Percentiles rank a stretch among this genome's conserved stretches.
These are phyloP conservation scores for Aphidius gifuensis DNA, from an alignment of 1,140 invertebrate genomes.

Conservation along the genomic window DNA sequence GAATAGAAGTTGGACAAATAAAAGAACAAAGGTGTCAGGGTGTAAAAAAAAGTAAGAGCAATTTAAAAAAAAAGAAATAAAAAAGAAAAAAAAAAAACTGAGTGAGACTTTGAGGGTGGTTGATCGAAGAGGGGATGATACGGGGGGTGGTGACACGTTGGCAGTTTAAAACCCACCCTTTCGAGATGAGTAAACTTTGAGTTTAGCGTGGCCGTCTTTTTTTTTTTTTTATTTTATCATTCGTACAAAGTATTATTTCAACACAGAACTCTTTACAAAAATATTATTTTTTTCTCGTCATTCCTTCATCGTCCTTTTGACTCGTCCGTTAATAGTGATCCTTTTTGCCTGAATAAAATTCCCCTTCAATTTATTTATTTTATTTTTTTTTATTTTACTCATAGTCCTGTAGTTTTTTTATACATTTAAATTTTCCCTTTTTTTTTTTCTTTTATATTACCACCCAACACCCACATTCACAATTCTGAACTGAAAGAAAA, in stretches of 20 bases:
- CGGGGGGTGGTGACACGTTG: constrained; percentile 23
- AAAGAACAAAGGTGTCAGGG: constrained; percentile 1
- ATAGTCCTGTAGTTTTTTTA: too few species aligned
- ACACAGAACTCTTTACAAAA: too few species aligned
- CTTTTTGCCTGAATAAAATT: too few species aligned
- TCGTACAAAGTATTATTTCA: neutral
- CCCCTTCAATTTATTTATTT: too few species aligned
- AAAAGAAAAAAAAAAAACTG: neutral
- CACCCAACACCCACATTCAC: too few species aligned
- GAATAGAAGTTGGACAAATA: neutral
- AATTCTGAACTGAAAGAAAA: neutral
- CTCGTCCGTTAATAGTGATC: too few species aligned
- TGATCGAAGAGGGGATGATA: constrained; percentile 23
- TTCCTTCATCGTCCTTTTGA: too few species aligned
- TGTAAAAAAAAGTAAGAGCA: constrained; percentile 6
- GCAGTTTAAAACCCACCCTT: constrained; percentile 17
- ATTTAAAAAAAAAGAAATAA: neutral
- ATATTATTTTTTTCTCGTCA: too few species aligned
- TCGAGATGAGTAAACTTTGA: constrained; percentile 33
- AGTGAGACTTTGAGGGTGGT: constrained; percentile 10
- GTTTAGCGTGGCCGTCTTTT: constrained; percentile 27
- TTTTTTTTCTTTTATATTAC: neutral
- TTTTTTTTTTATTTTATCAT: constrained; percentile 1
- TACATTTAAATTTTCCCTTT: neutral
- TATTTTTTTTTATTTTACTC: too few species aligned